Conservation (phyloP, 2,888 invertebrate genomes). For the Parasteatoda lunata region DNA sequence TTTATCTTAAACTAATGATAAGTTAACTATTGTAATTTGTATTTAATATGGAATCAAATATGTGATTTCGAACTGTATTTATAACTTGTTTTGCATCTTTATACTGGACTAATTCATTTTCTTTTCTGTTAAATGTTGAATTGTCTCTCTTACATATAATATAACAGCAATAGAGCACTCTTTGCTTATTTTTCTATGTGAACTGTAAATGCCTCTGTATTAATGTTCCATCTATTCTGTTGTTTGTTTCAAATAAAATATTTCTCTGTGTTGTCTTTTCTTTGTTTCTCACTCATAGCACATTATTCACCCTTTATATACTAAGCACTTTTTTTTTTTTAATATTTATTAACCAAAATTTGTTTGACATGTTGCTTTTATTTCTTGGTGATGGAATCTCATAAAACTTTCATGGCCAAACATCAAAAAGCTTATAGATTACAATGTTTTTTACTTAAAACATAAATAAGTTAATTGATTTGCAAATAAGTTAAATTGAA, state of each 20-base stretch:
- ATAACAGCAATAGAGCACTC: conserved; percentile 9
- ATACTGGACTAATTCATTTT: conserved; percentile 35
- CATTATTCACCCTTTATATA: conserved; percentile 42
- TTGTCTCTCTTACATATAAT: conserved; percentile 8
- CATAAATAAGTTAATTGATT: too few relatives aligned
- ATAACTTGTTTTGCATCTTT: conserved; percentile 16
- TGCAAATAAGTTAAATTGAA: too few relatives aligned
- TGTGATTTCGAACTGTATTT: background rate
- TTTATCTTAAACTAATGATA: too few relatives aligned
- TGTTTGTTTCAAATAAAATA: conserved; percentile 56
- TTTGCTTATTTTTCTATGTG: conserved; percentile 48
- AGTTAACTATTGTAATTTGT: too few relatives aligned
- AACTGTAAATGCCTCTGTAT: conserved; percentile 47
- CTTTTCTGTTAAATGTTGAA: conserved; percentile 35
- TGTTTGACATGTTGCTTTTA: background rate
- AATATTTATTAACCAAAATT: background rate
- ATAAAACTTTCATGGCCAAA: conserved; percentile 51
- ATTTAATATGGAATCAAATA: too few relatives aligned
- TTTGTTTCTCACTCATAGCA: conserved; percentile 59
- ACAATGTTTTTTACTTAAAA: too few relatives aligned
- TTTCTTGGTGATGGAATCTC: conserved; percentile 7
- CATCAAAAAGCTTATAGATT: conserved; percentile 18
- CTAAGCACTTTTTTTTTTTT: conserved; percentile 26
- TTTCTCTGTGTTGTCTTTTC: conserved; percentile 54
- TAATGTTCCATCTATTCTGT: conserved; percentile 22